phyloP scores from a whole-genome alignment of 2,797 vertebrate genomes.

The Ambastaia sidthimunki region DNA sequence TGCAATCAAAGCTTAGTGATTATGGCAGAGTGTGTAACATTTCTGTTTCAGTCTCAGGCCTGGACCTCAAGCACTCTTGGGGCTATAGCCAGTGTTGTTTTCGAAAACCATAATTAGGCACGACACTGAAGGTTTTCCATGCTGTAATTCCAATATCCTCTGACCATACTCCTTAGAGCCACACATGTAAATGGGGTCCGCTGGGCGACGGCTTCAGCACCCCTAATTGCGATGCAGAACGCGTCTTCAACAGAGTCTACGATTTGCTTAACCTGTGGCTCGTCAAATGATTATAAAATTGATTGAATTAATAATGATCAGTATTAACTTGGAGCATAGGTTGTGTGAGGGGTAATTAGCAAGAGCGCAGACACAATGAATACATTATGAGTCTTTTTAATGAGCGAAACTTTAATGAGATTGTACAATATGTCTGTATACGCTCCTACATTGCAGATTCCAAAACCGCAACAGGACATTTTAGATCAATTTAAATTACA shows the following conservation, averaged over 20 bases:
- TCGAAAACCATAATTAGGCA: constrained; percentile 71
- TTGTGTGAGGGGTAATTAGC: constrained; percentile 63
- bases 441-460: not conserved
- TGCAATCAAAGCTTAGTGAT: constrained; percentile 74
- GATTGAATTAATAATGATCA: constrained; percentile 82
- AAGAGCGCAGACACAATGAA: constrained; percentile 63
- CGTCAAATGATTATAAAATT: constrained; percentile 80
- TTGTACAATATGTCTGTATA: constrained; percentile 4
- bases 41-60: constrained; percentile 58
- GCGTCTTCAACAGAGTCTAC: constrained; percentile 70
- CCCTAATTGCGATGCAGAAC: constrained; percentile 72
- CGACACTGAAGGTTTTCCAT: constrained; percentile 62
- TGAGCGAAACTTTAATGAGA: constrained; percentile 55
- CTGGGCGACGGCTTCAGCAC: constrained; percentile 62
- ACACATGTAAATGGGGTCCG: constrained; percentile 56
- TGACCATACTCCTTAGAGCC: constrained; percentile 61
- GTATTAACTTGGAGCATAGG: constrained; percentile 70
- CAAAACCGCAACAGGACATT: not conserved
- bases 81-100: constrained; percentile 61
- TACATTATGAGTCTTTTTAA: constrained; percentile 65
- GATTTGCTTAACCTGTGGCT: constrained; percentile 79
- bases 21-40: constrained; percentile 67
- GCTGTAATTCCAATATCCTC: constrained; percentile 64
- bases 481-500: not conserved
- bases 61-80: constrained; percentile 54